These are phyloP conservation scores for Delia radicum DNA, from an alignment of 1,140 invertebrate genomes.

Conservation along the genomic window DNA sequence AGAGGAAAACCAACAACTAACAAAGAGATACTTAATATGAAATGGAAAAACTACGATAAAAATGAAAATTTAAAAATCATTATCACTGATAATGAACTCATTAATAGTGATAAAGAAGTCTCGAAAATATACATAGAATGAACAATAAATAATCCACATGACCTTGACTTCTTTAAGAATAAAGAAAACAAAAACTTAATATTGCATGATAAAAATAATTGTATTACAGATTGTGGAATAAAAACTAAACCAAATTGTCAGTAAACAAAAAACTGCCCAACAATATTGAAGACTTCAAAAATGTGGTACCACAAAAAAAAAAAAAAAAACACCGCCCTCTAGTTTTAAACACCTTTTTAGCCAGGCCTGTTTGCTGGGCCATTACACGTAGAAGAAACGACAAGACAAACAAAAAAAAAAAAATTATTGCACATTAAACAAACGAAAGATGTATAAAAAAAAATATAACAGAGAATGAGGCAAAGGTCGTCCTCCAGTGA, in stretches of 20 bases:
- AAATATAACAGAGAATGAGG: background rate
- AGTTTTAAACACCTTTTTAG: too few species aligned
- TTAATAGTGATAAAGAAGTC: background rate
- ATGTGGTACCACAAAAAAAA: too few species aligned
- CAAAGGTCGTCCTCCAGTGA: background rate
- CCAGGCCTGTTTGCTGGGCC: too few species aligned
- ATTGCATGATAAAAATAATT: background rate
- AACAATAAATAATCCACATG: background rate
- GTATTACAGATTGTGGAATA: background rate
- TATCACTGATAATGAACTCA: background rate
- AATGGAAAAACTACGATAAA: background rate
- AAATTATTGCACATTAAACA: background rate
- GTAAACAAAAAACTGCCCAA: too few species aligned
- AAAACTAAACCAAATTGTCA: background rate
- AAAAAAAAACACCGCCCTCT: too few species aligned
- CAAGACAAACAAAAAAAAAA: background rate
- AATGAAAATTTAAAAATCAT: background rate
- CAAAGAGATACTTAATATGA: background rate
- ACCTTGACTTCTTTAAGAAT: too few species aligned
- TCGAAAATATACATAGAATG: background rate
- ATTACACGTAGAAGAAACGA: background rate
- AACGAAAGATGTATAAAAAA: background rate
- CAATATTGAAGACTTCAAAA: too few species aligned
- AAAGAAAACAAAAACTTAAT: too few species aligned
- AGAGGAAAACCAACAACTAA: background rate